These are phyloP conservation scores for Eristalis intricaria DNA, from an alignment of 2,888 invertebrate genomes.

Conservation along the genomic window DNA sequence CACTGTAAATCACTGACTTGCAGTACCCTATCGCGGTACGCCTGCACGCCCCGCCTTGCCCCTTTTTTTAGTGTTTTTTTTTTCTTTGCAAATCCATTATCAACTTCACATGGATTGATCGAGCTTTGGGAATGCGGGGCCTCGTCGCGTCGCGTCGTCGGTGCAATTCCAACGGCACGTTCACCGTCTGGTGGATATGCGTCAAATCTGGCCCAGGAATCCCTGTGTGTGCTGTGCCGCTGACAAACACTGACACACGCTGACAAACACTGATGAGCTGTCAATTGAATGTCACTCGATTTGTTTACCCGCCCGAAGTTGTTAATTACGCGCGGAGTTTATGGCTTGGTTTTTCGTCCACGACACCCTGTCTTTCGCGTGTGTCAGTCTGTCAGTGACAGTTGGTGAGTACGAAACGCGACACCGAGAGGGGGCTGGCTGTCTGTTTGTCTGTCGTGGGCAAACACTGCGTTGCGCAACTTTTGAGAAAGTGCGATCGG, in stretches of 20 bases:
- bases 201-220: constrained; percentile 32
- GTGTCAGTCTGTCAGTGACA: constrained; percentile 55
- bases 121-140: constrained; percentile 38
- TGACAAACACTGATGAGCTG: constrained; percentile 52
- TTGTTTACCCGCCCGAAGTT: constrained; percentile 56
- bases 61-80: neutral
- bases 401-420: constrained; percentile 34
- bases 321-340: constrained; percentile 56
- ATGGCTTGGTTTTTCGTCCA: constrained; percentile 17
- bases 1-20: constrained; percentile 48
- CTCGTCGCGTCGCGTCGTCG: neutral
- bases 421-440: constrained; percentile 34
- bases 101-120: constrained; percentile 49
- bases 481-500: constrained; percentile 37
- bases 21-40: neutral
- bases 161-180: constrained; percentile 23
- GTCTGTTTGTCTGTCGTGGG: constrained; percentile 31
- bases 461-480: constrained; percentile 52
- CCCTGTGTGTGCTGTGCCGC: neutral
- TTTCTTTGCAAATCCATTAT: constrained; percentile 3
- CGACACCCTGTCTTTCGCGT: constrained; percentile 31
- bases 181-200: constrained; percentile 17
- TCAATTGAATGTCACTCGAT: constrained; percentile 66
- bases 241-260: constrained; percentile 14
- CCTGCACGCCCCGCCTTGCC: constrained; percentile 1